Evolutionary conservation across 1,140 invertebrate species (phyloP), one percentile per base, ranked within the genome.

Genomic region (Cyrtorhinus lividipennis): DNA sequence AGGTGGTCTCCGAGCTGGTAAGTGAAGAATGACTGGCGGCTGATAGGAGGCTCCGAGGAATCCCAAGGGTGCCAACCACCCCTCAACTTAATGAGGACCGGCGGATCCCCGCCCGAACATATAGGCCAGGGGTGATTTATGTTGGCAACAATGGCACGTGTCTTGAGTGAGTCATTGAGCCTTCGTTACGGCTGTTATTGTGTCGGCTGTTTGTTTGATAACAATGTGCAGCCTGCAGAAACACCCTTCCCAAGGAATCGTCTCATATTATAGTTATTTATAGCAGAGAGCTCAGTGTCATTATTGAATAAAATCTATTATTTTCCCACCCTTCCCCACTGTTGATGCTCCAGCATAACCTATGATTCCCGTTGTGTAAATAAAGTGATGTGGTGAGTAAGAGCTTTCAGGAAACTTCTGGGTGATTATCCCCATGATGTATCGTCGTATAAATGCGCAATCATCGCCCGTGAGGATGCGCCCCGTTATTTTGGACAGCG

Each of bases 171-270:
- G 48, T 53, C 48, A 53, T 53, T 53, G 48, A 20, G 5, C 48
- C 48, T 53, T 53, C 48, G 48, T 53, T 53, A 53, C 48, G 48
- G 48, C 48, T 53, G 48, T 53, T 53, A 53, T 53, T 53, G 48
- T 53, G 12, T 22, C 20, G 12, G 48, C 48, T 53, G 48, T 53
- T 53, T 53, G 48, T 53, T 53, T 53, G 12, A 53, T 53, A 53
- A 53, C 48, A 53, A 53, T 53, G 48, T 53, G 48, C 48, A 53
- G 48, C 20, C 48, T 53, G 48, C 48, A 53, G 12, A 20, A 22
- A 15, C 48, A 53, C 48, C 48, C 48, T 53, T 53, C 48, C 30
- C 30, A 53, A 53, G 5, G 5, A 12, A 3, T 10, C 20, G 8
- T 53, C 48, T 15, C 48, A 53, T 53, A 53, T 53, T 53, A 53